Base-by-base conservation (phyloP, 2,113 vertebrate species). In the Coturnix japonica region DNA sequence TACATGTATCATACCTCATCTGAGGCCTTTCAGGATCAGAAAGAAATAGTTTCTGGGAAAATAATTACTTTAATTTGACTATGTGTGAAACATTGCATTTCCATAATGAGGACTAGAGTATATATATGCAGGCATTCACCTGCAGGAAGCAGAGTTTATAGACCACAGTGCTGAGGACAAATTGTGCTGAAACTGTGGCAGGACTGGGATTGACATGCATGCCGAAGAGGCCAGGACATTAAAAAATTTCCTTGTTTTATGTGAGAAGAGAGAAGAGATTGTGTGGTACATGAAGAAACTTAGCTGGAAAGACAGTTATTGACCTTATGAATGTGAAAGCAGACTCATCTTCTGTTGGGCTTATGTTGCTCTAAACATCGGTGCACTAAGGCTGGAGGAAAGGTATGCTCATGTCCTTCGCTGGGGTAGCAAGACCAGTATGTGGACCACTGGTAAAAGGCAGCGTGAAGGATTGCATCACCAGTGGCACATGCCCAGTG, bases 381-480 rank as follows among this genome's bases (percentile, higher is more conserved):
- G 13, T 18, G 54, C 9, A 19, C 30, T 11, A 15, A 17, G 46
- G 64, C 22, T 2, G 1, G 35, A 78, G 47, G 10, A 43, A 25
- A 66, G 30, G 4, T n/a, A 6, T 10, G 56, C n/a, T 79, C 7
- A 8, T 8, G 5, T 6, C 20, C 15, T 44, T 78, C 16, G 5
- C 18, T 75, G 66, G 54, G 69, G 17, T 69, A 11, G 16, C 46
- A 49, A 21, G 31, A 53, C 37, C 51, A 57, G 67, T 37, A 25
- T 23, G 5, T 3, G 30, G 6, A 43, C 26, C 59, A 16, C 8
- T 0, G 1, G 61, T 11, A 65, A 35, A 56, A 3, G 51, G 26
- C 49, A 37, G n/a, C 11, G 19, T 18, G 31, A 54, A 84, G 70
- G 21, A 31, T 25, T 11, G 7, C 13, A 41, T 8, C 2, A 33